Evolutionary conservation across 1,140 invertebrate genomes (phyloP).

Genomic region (Lutraria rhynchaena): DNA sequence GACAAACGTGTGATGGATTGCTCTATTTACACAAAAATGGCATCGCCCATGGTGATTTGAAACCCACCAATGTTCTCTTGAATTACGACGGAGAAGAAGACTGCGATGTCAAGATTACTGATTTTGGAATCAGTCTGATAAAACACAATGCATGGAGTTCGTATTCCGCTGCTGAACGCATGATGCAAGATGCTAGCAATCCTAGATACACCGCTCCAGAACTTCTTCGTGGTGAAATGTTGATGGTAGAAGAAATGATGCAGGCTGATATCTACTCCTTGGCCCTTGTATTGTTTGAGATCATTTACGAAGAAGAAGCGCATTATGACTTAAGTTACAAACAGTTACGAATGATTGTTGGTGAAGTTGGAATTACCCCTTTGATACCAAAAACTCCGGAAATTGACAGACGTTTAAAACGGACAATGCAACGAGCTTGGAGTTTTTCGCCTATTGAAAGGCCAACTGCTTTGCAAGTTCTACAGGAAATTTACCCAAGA

Average conservation of each 20-base stretch:
- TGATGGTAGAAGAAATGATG: slow-evolving; percentile 55
- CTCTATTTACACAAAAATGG: slow-evolving; percentile 17
- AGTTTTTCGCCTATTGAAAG: too few relatives aligned
- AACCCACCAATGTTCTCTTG: slow-evolving; percentile 8
- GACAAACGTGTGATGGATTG: slow-evolving; percentile 6
- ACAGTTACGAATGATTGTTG: slow-evolving; percentile 58
- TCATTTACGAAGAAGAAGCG: slow-evolving; percentile 63
- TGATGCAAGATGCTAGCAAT: slow-evolving; percentile 55
- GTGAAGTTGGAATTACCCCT: slow-evolving; percentile 31
- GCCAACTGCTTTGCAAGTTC: too few relatives aligned
- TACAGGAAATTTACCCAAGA: too few relatives aligned
- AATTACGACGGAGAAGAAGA: slow-evolving; percentile 1
- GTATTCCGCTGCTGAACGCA: not conserved
- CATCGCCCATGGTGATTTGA: slow-evolving; percentile 36
- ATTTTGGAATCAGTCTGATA: slow-evolving; percentile 68
- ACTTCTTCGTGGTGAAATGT: slow-evolving; percentile 60
- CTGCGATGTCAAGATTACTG: slow-evolving; percentile 60
- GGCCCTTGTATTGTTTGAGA: slow-evolving; percentile 56
- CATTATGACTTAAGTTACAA: slow-evolving; percentile 53
- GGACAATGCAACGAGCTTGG: slow-evolving; percentile 51
- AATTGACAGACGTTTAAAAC: slow-evolving; percentile 19
- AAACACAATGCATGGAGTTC: slow-evolving; percentile 40
- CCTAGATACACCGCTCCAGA: slow-evolving; percentile 67
- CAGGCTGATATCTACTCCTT: slow-evolving; percentile 61
- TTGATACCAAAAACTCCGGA: slow-evolving; percentile 23